Evolutionary conservation across 2,888 invertebrate genomes (phyloP).

Genomic region (Ophion obscuratus): DNA sequence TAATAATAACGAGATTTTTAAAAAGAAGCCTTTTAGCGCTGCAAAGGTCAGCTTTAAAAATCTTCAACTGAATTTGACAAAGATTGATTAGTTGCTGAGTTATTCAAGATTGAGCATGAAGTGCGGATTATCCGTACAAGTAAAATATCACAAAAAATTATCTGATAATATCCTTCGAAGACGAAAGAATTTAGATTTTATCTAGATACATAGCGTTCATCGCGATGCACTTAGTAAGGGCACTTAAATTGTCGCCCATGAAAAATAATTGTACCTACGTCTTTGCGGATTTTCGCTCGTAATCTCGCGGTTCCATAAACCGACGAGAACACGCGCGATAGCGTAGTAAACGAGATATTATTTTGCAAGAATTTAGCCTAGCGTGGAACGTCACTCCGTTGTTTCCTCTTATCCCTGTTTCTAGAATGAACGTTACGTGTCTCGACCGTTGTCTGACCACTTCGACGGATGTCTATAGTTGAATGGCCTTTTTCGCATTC

Average conservation of each 20-base stretch:
- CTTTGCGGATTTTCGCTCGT: conserved; percentile 5
- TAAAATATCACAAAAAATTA: background rate
- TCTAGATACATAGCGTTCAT: too few species aligned
- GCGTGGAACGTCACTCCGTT: conserved; percentile 59
- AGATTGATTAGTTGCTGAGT: background rate
- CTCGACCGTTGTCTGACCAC: conserved; percentile 13
- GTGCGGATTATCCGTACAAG: background rate
- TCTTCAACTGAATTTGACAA: background rate
- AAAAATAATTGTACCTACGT: background rate
- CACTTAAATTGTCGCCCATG: background rate
- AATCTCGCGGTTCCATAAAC: conserved; percentile 16
- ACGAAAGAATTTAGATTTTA: background rate
- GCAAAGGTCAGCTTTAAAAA: background rate
- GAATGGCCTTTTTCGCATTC: conserved; percentile 14
- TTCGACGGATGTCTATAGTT: background rate
- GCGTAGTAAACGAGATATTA: conserved; percentile 55
- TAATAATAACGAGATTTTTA: too few species aligned
- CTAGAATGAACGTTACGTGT: conserved; percentile 51
- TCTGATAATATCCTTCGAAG: background rate
- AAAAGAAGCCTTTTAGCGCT: too few species aligned
- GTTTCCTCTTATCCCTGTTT: conserved; percentile 54
- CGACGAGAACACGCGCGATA: conserved; percentile 43
- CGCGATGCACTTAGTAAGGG: background rate
- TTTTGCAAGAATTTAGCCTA: conserved; percentile 63
- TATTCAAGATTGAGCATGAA: background rate